Evolutionary conservation across 2,113 vertebrate genomes (phyloP), one percentile per base, ranked within the genome.

Genomic region (Elaphurus davidianus): DNA sequence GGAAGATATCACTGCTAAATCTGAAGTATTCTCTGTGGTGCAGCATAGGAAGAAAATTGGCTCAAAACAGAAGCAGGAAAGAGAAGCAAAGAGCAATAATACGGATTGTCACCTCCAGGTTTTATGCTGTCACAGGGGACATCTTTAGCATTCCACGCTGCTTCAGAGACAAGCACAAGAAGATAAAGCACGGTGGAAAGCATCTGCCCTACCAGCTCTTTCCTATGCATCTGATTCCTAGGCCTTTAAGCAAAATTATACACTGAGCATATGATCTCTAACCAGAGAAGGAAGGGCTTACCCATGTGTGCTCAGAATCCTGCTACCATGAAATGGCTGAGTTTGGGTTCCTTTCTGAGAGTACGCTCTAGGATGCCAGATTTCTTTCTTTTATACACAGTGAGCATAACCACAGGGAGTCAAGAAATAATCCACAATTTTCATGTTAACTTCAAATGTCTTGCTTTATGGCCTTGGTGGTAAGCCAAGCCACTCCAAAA

Each of bases 51-150:
- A 97, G 95, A 96, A 98, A 97, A 98, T 21, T 96, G 89, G 93
- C 90, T 98, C 62, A 95, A 74, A 93, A 95, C 6, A 97, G 94
- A 95, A 97, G 98, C 97, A 96, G 93, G 67, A 95, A 92, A 97
- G 93, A 96, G 92, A 96, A 94, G 97, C 97, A 40, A 94, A 92
- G 91, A 97, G 92, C 93, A 93, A 50, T 91, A 90, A 96, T 23
- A 95, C 17, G 76, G 96, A 89, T 28, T 74, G 97, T 94, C 96
- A 91, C 92, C 88, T 86, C 81, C 74, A 74, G 52, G 82, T 52
- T 86, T 76, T 94, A 88, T 52, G 79, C 28, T 59, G 79, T 87
- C 94, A 47, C 74, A 8, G 45, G 71, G 90, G 60, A 94, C 47
- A 76, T 40, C 83, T 74, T 74, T 78, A 96, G 76, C 95, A 64